Evolutionary conservation across 2,797 vertebrate species (phyloP).

Genomic region (Pangasius djambal): DNA sequence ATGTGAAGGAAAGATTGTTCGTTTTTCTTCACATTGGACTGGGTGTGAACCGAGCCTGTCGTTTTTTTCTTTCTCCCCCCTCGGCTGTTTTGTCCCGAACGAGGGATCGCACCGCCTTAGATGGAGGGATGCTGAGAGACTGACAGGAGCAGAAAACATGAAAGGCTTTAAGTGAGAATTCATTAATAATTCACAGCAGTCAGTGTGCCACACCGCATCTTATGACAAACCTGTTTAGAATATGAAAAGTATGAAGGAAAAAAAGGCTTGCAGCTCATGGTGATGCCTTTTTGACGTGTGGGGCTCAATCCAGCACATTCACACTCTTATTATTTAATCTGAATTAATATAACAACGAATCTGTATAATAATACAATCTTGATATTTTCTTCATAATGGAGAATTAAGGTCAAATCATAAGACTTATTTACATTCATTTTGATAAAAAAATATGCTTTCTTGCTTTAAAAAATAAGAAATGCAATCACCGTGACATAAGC

Average conservation of each 20-base stretch:
- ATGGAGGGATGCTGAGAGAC: constrained; percentile 59
- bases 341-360: background rate
- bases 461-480: background rate
- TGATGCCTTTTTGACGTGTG: background rate
- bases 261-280: background rate
- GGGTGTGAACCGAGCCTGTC: constrained; percentile 62
- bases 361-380: background rate
- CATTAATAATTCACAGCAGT: constrained; percentile 60
- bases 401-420: background rate
- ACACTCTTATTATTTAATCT: background rate
- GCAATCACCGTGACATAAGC: background rate
- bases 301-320: background rate
- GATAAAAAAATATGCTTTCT: background rate
- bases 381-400: background rate
- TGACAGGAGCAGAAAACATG: constrained; percentile 60
- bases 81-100: constrained; percentile 41
- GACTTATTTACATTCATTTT: background rate
- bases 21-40: constrained; percentile 59
- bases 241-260: constrained; percentile 17
- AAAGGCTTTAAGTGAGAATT: constrained; percentile 58
- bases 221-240: constrained; percentile 31
- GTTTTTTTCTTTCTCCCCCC: constrained; percentile 5
- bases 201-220: constrained; percentile 30
- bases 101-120: constrained; percentile 43
- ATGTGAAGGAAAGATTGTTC: constrained; percentile 69